Conservation (phyloP, 2,113 vertebrate genomes). For the Esox niger region DNA sequence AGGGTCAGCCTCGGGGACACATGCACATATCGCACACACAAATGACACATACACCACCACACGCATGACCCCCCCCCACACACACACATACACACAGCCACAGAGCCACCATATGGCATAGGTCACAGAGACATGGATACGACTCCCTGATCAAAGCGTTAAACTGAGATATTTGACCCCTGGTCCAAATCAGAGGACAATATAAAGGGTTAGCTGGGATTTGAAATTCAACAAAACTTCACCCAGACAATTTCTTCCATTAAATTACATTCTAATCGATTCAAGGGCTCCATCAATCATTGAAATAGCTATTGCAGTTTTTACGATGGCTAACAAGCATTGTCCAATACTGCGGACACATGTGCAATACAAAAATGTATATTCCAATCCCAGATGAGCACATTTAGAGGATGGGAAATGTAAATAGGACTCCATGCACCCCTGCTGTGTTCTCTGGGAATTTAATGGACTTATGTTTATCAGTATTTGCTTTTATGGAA, state of each 20-base stretch:
- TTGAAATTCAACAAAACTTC: no score
- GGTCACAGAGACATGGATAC: slow-evolving; percentile 30
- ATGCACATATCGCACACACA: slow-evolving; percentile 19
- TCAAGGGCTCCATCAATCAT: no score
- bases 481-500: background rate
- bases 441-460: background rate
- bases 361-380: no score
- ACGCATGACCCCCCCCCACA: background rate
- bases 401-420: slow-evolving; percentile 10
- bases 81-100: background rate
- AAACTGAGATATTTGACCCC: slow-evolving; percentile 32
- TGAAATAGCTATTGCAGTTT: no score
- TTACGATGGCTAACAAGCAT: no score
- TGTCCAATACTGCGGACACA: no score
- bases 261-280: no score
- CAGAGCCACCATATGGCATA: slow-evolving; percentile 46
- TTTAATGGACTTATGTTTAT: background rate
- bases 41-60: background rate
- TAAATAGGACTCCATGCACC: slow-evolving; percentile 6
- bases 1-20: slow-evolving; percentile 51
- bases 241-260: no score
- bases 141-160: slow-evolving; percentile 37
- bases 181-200: slow-evolving; percentile 20
- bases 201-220: background rate
- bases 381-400: no score